Percentiles rank a stretch among this genome's conserved stretches.
These are phyloP conservation scores for Sylvicola cinctus DNA, from an alignment of 2,888 invertebrate genomes.

Conservation along the genomic window DNA sequence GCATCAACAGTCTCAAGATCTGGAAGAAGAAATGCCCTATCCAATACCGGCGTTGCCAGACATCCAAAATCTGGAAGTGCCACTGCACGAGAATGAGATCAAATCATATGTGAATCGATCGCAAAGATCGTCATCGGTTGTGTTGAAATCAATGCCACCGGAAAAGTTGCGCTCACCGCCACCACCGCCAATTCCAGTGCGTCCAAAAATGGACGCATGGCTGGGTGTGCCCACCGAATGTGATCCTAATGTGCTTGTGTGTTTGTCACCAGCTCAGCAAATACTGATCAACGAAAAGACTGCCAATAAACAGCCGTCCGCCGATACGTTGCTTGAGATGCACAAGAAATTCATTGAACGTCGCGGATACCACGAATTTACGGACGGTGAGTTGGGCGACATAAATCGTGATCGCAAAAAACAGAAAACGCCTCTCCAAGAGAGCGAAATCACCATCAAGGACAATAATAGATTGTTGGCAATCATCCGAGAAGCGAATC, in stretches of 20 bases:
- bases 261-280: constrained; percentile 53
- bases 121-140: background rate
- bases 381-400: constrained; percentile 15
- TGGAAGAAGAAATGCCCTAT: constrained; percentile 24
- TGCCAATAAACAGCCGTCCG: constrained; percentile 25
- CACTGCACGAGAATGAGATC: constrained; percentile 14
- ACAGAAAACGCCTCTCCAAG: background rate
- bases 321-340: constrained; percentile 42
- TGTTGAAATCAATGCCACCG: constrained; percentile 9
- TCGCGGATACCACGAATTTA: constrained; percentile 32
- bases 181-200: constrained; percentile 25
- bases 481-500: constrained; percentile 34
- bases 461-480: constrained; percentile 36
- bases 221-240: constrained; percentile 36
- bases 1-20: no score
- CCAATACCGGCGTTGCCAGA: constrained; percentile 28
- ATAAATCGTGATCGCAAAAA: constrained; percentile 13
- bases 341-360: constrained; percentile 49
- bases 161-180: constrained; percentile 8
- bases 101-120: constrained; percentile 9
- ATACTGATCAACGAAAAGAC: constrained; percentile 32
- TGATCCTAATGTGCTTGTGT: constrained; percentile 39
- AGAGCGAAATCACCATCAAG: constrained; percentile 19
- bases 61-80: constrained; percentile 24
- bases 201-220: constrained; percentile 27